These are phyloP conservation scores for Andrena flavipes DNA, from an alignment of 2,888 invertebrate genomes.

Conservation along the genomic window DNA sequence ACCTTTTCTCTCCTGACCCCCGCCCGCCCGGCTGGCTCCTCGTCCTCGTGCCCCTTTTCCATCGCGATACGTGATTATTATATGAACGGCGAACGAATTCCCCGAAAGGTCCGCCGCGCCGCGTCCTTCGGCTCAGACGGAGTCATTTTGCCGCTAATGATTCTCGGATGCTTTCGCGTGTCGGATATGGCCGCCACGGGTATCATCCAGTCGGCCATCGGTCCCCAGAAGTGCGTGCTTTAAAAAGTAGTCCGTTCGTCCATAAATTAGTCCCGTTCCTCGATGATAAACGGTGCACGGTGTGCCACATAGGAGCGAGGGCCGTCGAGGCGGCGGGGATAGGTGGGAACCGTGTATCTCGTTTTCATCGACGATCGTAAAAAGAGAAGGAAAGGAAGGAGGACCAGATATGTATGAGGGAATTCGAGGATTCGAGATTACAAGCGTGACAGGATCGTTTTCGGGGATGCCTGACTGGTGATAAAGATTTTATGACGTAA, in stretches of 20 bases:
- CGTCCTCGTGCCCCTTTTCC: conserved; percentile 22
- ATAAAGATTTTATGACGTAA: conserved; percentile 41
- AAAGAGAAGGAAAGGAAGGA: neutral
- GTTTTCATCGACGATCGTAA: neutral
- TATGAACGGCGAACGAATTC: conserved; percentile 67
- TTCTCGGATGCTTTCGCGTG: conserved; percentile 93
- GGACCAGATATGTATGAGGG: conserved; percentile 24
- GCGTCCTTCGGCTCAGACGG: conserved; percentile 87
- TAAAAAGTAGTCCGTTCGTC: conserved; percentile 56
- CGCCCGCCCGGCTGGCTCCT: neutral
- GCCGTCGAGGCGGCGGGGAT: neutral
- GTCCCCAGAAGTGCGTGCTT: conserved; percentile 99
- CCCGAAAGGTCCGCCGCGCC: conserved; percentile 59
- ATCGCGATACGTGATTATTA: conserved; percentile 67
- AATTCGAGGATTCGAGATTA: conserved; percentile 51
- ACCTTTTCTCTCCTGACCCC: neutral
- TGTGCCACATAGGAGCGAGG: neutral
- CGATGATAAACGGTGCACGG: conserved; percentile 3
- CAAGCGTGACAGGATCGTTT: conserved; percentile 33
- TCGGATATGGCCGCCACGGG: conserved; percentile 98
- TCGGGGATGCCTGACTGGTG: conserved; percentile 19
- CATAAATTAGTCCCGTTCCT: conserved; percentile 47
- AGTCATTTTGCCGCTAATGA: conserved; percentile 98
- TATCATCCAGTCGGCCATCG: conserved; percentile 99
- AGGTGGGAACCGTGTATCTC: conserved; percentile 2